Percentiles rank a stretch among this genome's conserved stretches.
Evolutionary conservation across 2,888 invertebrate species (phyloP).

Genomic region (Pandemis corylana): DNA sequence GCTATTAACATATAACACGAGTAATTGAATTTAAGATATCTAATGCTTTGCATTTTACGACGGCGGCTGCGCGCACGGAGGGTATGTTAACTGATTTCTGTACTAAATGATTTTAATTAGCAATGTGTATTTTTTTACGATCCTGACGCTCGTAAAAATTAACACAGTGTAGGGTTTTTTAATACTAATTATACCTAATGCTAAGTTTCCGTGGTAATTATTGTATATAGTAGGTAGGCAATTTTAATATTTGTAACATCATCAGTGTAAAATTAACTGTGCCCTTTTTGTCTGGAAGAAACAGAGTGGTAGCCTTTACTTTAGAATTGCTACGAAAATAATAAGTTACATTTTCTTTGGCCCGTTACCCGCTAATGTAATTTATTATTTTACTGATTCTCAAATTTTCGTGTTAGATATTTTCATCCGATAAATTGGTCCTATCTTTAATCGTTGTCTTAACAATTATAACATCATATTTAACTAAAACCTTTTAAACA

Average conservation of each 20-base stretch:
- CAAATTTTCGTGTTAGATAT: background rate
- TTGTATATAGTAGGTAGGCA: background rate
- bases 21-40: slow-evolving; percentile 32
- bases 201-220: background rate
- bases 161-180: background rate
- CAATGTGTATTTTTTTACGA: slow-evolving; percentile 25
- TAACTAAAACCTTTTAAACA: slow-evolving; percentile 32
- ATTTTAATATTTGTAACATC: no score
- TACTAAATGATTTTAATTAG: slow-evolving; percentile 40
- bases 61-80: slow-evolving; percentile 17
- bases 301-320: no score
- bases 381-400: background rate
- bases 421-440: slow-evolving; percentile 7
- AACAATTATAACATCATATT: slow-evolving; percentile 40
- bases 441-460: slow-evolving; percentile 13
- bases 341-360: no score
- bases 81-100: slow-evolving; percentile 35
- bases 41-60: slow-evolving; percentile 38
- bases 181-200: background rate
- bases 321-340: no score
- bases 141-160: background rate
- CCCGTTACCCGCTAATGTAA: no score
- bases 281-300: no score
- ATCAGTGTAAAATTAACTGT: no score
- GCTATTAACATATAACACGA: slow-evolving; percentile 38